phyloP scores from a whole-genome alignment of 2,888 invertebrate genomes.

The Drosophila vallismaia region DNA sequence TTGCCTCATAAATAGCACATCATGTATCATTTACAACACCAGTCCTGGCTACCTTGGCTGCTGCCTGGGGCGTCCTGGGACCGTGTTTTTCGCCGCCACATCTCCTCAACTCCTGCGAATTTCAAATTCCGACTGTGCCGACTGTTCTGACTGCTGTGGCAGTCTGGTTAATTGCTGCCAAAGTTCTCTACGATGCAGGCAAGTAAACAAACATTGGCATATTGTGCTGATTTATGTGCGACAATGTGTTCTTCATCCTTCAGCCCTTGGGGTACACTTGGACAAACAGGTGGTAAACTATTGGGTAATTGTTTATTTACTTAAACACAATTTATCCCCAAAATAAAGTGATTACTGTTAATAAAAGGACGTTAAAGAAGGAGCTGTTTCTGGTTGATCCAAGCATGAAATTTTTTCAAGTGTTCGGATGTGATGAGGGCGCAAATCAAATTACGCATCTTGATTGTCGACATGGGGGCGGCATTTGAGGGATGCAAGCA shows the following conservation, averaged over 20 bases:
- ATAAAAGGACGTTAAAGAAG: neutral
- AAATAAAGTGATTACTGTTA: neutral
- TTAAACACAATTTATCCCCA: too few relatives aligned
- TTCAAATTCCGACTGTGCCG: constrained; percentile 20
- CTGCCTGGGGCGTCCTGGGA: constrained; percentile 31
- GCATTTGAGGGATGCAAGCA: constrained; percentile 36
- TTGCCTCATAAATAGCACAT: constrained; percentile 81
- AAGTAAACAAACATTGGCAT: constrained; percentile 81
- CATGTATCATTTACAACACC: constrained; percentile 81
- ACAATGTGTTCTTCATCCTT: constrained; percentile 63
- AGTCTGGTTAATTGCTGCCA: constrained; percentile 83
- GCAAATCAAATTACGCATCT: constrained; percentile 82
- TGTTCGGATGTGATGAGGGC: constrained; percentile 32
- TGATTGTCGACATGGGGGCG: constrained; percentile 71
- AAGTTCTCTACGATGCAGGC: constrained; percentile 70
- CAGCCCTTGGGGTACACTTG: constrained; percentile 2
- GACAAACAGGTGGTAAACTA: neutral
- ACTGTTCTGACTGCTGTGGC: constrained; percentile 45
- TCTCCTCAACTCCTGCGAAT: constrained; percentile 14
- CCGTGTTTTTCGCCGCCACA: constrained; percentile 16
- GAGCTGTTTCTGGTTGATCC: neutral
- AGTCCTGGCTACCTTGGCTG: constrained; percentile 25
- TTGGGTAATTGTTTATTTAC: too few relatives aligned
- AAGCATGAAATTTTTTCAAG: neutral
- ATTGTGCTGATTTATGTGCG: constrained; percentile 82